A percentile compares a stretch with the other conserved stretches of the same genome.
phyloP scores from a whole-genome alignment of 1,140 invertebrate species.

The Trichoplusia ni region DNA sequence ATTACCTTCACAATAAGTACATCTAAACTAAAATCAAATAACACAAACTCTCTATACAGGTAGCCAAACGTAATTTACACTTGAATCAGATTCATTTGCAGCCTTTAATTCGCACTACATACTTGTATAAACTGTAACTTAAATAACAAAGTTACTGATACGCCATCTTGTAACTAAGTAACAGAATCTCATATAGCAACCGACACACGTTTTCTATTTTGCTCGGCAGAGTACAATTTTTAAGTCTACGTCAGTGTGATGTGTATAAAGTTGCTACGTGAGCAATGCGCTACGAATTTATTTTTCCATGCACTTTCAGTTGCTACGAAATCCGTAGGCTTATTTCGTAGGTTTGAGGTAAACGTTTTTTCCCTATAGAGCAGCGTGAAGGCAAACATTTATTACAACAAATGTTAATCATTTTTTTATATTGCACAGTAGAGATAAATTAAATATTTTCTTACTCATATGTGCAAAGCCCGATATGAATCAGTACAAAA shows the following conservation, averaged over 20 bases:
- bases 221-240: conserved; percentile 52
- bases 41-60: too few species aligned
- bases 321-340: neutral
- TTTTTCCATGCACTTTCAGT: conserved; percentile 16
- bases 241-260: conserved; percentile 50
- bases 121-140: conserved; percentile 10
- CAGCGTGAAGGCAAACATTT: too few species aligned
- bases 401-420: too few species aligned
- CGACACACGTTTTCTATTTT: conserved; percentile 57
- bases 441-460: too few species aligned
- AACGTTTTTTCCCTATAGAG: neutral
- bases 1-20: too few species aligned
- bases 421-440: too few species aligned
- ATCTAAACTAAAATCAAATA: too few species aligned
- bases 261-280: conserved; percentile 54
- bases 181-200: conserved; percentile 31
- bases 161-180: conserved; percentile 22
- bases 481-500: too few species aligned
- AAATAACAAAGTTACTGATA: conserved; percentile 25
- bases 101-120: neutral
- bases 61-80: too few species aligned
- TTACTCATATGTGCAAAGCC: too few species aligned
- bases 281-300: conserved; percentile 18
- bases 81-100: conserved; percentile 8
- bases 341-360: neutral